Base-by-base conservation (phyloP, 2,797 vertebrate genomes). In the Hemibagrus guttatus region DNA sequence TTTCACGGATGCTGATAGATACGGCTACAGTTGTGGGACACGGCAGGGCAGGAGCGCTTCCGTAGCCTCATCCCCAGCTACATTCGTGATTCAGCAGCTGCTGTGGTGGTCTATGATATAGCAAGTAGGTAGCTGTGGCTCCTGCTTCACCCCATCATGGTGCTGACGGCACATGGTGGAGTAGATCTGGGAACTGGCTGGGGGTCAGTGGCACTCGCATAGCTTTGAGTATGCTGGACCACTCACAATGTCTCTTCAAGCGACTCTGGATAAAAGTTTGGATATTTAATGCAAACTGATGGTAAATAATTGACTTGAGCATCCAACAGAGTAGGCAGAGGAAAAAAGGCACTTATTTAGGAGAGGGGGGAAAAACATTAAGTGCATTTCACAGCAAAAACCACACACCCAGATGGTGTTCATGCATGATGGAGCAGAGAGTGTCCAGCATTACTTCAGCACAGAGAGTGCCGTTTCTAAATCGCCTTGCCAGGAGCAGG, bases 41-140 rank as follows among this genome's bases (percentile, higher is more conserved):
- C 97, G 74, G 97, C 97, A 86, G 97, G 97, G 91, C 96, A 97
- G 95, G 96, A 98, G 90, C 95, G 95, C 84, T 98, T 97, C 95
- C 97, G 96, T 95, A 97, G 96, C 92, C 96, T 98, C 95, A 97
- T 97, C 94, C 97, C 96, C 95, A 98, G 97, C 95, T 98, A 97
- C 96, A 97, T 98, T 95, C 95, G 95, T n/a, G 97, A 97, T 94
- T 98, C 96, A 90, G 96, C 97, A 42, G 97, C 97, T 86, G 96
- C 97, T 90, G 96, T 97, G 93, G 96, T 98, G 94, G 97, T 98
- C 95, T 98, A 97, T 95, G 97, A 98, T 94, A 97, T 98, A 95
- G 97, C 96, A 94, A 98, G 96, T 97, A 97, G 97, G 97, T 98
- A 96, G 94, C 93, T 90, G 85, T 84, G 92, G 91, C 92, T 93